phyloP scores from a whole-genome alignment of 2,113 vertebrate species.

The Notarius lentiginosus region DNA sequence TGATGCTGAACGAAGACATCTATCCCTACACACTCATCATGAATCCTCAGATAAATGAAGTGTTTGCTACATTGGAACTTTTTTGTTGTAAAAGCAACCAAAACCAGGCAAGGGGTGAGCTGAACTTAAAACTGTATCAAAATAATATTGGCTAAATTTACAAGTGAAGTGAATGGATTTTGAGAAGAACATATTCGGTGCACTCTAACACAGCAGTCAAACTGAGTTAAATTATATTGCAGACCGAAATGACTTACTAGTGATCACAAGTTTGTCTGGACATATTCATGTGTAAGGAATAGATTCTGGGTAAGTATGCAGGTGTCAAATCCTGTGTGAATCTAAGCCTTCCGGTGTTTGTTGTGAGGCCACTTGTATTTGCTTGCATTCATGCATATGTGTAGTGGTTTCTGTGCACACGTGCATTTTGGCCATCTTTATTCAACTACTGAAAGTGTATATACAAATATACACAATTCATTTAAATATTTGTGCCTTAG shows the following conservation, averaged over 20 bases:
- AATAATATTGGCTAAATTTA: neutral
- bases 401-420: neutral
- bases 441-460: neutral
- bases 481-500: neutral
- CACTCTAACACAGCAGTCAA: neutral
- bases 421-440: neutral
- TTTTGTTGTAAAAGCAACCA: neutral
- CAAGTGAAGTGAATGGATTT: neutral
- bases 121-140: neutral
- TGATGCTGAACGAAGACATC: neutral
- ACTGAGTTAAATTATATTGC: neutral
- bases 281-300: neutral
- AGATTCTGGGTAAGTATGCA: slow-evolving; percentile 10
- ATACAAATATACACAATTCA: neutral
- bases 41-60: neutral
- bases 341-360: slow-evolving; percentile 26
- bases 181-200: neutral
- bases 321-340: slow-evolving; percentile 30
- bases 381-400: neutral
- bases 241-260: neutral
- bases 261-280: neutral
- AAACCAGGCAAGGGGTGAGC: neutral
- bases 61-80: neutral
- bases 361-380: slow-evolving; percentile 6
- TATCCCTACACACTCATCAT: neutral